Evolutionary conservation across 2,797 vertebrate species (phyloP).

Genomic region (Melanotaenia boesemani): DNA sequence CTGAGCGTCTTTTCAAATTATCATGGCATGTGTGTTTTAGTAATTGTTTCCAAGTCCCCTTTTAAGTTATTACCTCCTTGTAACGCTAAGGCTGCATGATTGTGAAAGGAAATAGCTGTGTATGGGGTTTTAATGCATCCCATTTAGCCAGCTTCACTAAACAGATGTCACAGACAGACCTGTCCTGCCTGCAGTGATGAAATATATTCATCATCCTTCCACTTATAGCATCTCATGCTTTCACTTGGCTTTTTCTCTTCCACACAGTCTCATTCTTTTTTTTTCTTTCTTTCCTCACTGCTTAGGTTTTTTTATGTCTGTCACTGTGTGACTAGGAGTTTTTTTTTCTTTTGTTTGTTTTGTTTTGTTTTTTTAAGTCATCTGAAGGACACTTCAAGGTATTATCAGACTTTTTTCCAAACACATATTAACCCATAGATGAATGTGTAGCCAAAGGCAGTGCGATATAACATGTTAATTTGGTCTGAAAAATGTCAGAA

Average conservation of each 20-base stretch:
- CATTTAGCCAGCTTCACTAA: conserved; percentile 78
- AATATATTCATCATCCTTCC: conserved; percentile 84
- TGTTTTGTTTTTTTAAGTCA: conserved; percentile 48
- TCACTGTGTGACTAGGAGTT: conserved; percentile 48
- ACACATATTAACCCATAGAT: conserved; percentile 32
- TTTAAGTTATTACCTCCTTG: conserved; percentile 79
- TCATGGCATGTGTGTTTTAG: conserved; percentile 73
- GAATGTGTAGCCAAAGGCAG: neutral
- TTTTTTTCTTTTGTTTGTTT: conserved; percentile 42
- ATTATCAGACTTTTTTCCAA: conserved; percentile 25
- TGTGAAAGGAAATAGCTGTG: conserved; percentile 76
- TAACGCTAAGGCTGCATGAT: conserved; percentile 77
- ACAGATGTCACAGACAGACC: conserved; percentile 82
- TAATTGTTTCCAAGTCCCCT: conserved; percentile 79
- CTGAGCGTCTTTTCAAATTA: conserved; percentile 60
- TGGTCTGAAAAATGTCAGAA: neutral
- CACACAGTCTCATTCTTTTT: conserved; percentile 40
- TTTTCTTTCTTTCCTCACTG: conserved; percentile 48
- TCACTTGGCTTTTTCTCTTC: conserved; percentile 44
- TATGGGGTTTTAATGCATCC: conserved; percentile 83
- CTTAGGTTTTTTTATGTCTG: conserved; percentile 42
- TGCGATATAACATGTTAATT: neutral
- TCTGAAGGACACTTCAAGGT: conserved; percentile 52
- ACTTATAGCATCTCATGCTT: conserved; percentile 64
- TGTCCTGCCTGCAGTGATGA: conserved; percentile 80